phyloP scores from a whole-genome alignment of 1,140 invertebrate genomes.

The Procambarus virginalis region DNA sequence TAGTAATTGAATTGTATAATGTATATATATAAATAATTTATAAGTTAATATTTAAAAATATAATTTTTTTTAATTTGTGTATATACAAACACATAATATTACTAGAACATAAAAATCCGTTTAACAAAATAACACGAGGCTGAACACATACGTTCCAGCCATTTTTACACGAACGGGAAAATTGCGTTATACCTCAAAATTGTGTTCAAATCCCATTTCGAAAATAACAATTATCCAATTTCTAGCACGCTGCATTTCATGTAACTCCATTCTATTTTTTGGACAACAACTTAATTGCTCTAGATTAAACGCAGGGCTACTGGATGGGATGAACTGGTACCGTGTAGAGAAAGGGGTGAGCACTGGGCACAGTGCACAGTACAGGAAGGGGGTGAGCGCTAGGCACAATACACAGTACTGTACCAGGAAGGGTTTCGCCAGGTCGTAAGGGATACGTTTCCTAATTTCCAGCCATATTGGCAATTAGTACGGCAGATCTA shows the following conservation, averaged over 20 bases:
- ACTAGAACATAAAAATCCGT: not conserved
- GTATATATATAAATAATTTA: not conserved
- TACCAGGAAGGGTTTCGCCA: not conserved
- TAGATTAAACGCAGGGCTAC: not conserved
- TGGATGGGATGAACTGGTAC: not conserved
- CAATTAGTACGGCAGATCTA: conserved; percentile 17
- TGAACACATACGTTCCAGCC: not conserved
- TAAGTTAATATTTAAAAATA: too few relatives aligned
- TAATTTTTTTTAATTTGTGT: not conserved
- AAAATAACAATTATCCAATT: conserved; percentile 11
- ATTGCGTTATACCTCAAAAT: not conserved
- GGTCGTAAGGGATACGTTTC: not conserved
- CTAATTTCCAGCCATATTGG: not conserved
- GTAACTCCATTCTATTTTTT: not conserved
- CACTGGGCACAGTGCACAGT: not conserved
- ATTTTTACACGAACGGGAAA: not conserved
- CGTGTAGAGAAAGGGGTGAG: not conserved
- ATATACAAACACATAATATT: not conserved
- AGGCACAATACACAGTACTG: not conserved
- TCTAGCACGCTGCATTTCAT: conserved; percentile 1
- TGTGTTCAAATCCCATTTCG: not conserved
- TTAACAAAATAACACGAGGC: not conserved
- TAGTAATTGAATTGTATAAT: not conserved
- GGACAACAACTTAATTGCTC: conserved; percentile 1
- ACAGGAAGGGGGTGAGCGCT: not conserved